These are phyloP conservation scores for Diabrotica balteata DNA, from an alignment of 2,888 invertebrate genomes.

Conservation along the genomic window DNA sequence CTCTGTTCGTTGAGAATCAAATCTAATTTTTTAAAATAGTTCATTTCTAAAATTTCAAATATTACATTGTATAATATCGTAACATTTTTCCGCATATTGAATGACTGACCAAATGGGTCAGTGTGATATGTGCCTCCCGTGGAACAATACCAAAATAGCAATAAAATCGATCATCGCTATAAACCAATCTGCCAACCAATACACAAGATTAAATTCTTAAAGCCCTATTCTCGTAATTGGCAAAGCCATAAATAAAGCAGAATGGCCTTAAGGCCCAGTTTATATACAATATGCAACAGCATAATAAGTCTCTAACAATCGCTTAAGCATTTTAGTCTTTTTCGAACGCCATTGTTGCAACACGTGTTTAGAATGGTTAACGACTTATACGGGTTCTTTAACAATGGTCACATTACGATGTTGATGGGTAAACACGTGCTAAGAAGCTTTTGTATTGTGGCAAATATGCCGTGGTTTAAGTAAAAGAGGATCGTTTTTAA, in stretches of 20 bases:
- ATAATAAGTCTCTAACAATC: constrained; percentile 49
- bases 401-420: constrained; percentile 10
- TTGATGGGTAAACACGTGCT: constrained; percentile 30
- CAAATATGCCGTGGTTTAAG: constrained; percentile 1
- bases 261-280: constrained; percentile 42
- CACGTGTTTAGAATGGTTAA: constrained; percentile 40
- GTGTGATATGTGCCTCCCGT: no score
- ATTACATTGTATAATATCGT: no score
- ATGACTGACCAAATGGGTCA: no score
- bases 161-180: no score
- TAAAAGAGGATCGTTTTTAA: neutral
- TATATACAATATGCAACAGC: constrained; percentile 48
- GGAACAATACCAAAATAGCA: no score
- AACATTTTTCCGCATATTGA: no score
- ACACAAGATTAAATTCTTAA: constrained; percentile 4
- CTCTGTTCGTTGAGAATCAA: no score
- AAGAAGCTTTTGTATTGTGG: constrained; percentile 14
- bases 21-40: no score
- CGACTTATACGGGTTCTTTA: constrained; percentile 3
- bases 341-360: constrained; percentile 43
- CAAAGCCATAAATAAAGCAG: constrained; percentile 39
- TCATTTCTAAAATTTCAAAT: no score
- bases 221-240: constrained; percentile 39
- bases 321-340: constrained; percentile 49
- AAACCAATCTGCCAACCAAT: neutral